phyloP scores from a whole-genome alignment of 2,888 invertebrate genomes.

The Busseola fusca region DNA sequence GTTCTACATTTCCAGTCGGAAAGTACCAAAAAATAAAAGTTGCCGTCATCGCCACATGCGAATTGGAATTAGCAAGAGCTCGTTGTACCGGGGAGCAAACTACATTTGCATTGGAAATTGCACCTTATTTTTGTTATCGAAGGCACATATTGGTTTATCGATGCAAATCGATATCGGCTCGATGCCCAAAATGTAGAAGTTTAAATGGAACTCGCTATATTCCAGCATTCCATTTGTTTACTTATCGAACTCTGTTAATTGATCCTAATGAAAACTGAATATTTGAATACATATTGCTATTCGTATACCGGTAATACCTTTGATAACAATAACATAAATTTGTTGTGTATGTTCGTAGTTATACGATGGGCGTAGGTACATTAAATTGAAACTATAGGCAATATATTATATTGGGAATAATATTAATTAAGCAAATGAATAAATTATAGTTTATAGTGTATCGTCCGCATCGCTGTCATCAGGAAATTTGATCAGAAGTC shows the following conservation, averaged over 20 bases:
- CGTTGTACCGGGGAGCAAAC: conserved; percentile 70
- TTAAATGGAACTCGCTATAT: conserved; percentile 63
- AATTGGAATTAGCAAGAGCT: conserved; percentile 79
- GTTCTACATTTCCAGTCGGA: conserved; percentile 68
- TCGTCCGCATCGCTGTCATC: no score
- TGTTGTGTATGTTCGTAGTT: background rate
- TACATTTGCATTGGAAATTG: conserved; percentile 66
- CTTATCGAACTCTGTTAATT: conserved; percentile 42
- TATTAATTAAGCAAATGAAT: background rate
- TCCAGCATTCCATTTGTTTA: conserved; percentile 56
- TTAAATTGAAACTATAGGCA: background rate
- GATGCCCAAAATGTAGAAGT: conserved; percentile 49
- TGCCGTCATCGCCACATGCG: conserved; percentile 81
- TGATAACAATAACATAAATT: background rate
- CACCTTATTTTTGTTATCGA: conserved; percentile 60
- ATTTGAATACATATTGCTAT: conserved; percentile 11
- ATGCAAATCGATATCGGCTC: conserved; percentile 55
- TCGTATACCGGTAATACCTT: background rate
- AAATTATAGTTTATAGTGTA: conserved; percentile 4
- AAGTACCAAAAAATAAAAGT: conserved; percentile 81
- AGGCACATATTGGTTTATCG: conserved; percentile 52
- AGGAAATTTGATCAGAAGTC: no score
- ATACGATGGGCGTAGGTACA: background rate
- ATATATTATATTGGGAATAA: background rate
- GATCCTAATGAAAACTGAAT: conserved; percentile 43